Evolutionary conservation across 2,113 vertebrate species (phyloP).

Genomic region (Oryzias javanicus): DNA sequence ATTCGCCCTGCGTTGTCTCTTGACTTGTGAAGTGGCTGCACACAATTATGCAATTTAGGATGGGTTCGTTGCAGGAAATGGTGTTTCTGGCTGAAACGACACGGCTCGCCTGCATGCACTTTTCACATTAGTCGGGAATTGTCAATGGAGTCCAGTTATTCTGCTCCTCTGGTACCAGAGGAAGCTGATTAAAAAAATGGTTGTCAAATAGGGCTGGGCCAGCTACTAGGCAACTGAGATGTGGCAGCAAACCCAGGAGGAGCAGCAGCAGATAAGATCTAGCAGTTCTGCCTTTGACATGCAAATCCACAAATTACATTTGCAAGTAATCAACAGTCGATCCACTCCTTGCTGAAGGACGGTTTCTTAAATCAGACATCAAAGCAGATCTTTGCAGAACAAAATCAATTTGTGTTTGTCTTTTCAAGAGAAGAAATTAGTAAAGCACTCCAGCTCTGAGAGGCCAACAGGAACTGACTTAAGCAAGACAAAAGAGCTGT

Average conservation of each 20-base stretch:
- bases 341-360: slow-evolving; percentile 28
- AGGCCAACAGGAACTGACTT: slow-evolving; percentile 20
- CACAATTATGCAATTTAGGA: slow-evolving; percentile 12
- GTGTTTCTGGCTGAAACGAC: slow-evolving; percentile 8
- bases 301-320: slow-evolving; percentile 51
- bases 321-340: slow-evolving; percentile 25
- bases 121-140: slow-evolving; percentile 47
- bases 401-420: slow-evolving; percentile 32
- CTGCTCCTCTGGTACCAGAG: slow-evolving; percentile 53
- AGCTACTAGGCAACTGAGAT: slow-evolving; percentile 63
- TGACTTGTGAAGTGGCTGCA: slow-evolving; percentile 2
- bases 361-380: slow-evolving; percentile 55
- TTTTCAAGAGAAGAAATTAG: slow-evolving; percentile 25
- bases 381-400: slow-evolving; percentile 39
- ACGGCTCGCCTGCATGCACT: slow-evolving; percentile 30
- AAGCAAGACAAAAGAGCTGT: slow-evolving; percentile 10
- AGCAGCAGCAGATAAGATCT: slow-evolving; percentile 37
- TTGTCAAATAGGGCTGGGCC: slow-evolving; percentile 30
- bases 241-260: slow-evolving; percentile 27
- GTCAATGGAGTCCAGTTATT: slow-evolving; percentile 60
- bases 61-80: too few species aligned
- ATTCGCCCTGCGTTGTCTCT: neutral
- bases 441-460: slow-evolving; percentile 33
- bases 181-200: slow-evolving; percentile 52
- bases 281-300: slow-evolving; percentile 51